phyloP scores from a whole-genome alignment of 92 coral and sea anemone species.

The Heliopora coerulea region DNA sequence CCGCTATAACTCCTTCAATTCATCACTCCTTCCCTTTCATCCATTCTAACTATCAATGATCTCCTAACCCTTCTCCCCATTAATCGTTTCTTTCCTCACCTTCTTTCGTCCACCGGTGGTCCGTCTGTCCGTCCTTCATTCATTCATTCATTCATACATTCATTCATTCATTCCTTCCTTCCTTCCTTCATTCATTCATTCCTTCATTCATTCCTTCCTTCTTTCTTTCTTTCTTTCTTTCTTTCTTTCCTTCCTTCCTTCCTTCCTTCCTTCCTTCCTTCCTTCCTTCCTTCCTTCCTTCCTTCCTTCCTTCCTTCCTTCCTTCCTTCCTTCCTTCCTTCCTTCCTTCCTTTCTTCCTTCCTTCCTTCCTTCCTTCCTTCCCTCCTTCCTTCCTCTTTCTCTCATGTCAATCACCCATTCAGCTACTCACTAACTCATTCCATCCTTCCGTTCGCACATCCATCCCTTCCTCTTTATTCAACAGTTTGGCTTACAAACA shows the following conservation, averaged over 20 bases:
- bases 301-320: background rate
- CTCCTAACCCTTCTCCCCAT: no score
- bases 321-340: constrained; percentile 11
- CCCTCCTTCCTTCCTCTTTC: no score
- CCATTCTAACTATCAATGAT: no score
- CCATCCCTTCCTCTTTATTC: background rate
- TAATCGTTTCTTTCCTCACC: background rate
- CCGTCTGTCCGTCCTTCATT: no score
- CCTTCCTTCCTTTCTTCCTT: constrained; percentile 7
- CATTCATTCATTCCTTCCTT: constrained; percentile 40
- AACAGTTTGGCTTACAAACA: no score
- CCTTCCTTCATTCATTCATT: constrained; percentile 40
- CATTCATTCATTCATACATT: background rate
- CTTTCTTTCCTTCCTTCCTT: background rate
- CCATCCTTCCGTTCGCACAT: background rate
- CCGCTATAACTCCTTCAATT: no score
- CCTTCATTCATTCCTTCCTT: constrained; percentile 32
- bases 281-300: constrained; percentile 15
- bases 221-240: no score
- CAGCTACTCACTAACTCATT: background rate
- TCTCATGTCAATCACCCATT: no score
- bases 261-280: background rate
- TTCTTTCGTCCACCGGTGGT: background rate
- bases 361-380: constrained; percentile 10
- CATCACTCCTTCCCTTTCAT: no score